Percentiles rank a stretch among this genome's conserved stretches.
Evolutionary conservation across 2,797 vertebrate species (phyloP).

Genomic region (Pseudomugil tenellus): DNA sequence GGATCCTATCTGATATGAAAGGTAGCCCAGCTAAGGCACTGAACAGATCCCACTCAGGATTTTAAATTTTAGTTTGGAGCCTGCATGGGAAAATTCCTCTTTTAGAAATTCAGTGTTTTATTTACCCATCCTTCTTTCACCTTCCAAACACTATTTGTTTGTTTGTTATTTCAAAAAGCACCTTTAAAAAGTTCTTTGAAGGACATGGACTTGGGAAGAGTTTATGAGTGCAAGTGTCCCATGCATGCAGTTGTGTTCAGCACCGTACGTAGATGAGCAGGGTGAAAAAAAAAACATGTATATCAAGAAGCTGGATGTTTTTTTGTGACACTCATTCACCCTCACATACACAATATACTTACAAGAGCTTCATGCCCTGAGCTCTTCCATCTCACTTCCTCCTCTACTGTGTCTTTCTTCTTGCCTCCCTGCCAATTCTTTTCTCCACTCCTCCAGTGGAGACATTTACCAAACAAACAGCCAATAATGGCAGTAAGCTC

Average conservation of each 20-base stretch:
- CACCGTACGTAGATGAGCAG: slow-evolving; percentile 24
- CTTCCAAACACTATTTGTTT: too few relatives aligned
- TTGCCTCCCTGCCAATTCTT: slow-evolving; percentile 39
- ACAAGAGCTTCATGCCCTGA: slow-evolving; percentile 27
- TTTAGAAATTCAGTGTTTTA: neutral
- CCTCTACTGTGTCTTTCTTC: slow-evolving; percentile 36
- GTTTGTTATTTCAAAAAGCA: neutral
- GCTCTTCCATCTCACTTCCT: slow-evolving; percentile 51
- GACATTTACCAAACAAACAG: slow-evolving; percentile 65
- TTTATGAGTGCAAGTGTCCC: neutral
- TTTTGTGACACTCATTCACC: slow-evolving; percentile 26
- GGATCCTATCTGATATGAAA: neutral
- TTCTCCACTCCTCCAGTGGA: slow-evolving; percentile 63
- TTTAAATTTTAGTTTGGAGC: neutral
- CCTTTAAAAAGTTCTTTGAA: neutral
- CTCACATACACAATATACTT: slow-evolving; percentile 15
- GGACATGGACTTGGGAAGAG: neutral
- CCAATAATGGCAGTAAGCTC: slow-evolving; percentile 65
- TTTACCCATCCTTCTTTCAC: neutral
- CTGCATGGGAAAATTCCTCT: neutral
- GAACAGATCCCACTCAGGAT: neutral
- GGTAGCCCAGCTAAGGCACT: neutral
- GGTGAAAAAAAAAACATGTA: slow-evolving; percentile 21
- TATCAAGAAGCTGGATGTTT: slow-evolving; percentile 20
- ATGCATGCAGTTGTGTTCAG: slow-evolving; percentile 10